Base-by-base conservation (phyloP, 2,888 invertebrate genomes). In the Drosophila lacicola region DNA sequence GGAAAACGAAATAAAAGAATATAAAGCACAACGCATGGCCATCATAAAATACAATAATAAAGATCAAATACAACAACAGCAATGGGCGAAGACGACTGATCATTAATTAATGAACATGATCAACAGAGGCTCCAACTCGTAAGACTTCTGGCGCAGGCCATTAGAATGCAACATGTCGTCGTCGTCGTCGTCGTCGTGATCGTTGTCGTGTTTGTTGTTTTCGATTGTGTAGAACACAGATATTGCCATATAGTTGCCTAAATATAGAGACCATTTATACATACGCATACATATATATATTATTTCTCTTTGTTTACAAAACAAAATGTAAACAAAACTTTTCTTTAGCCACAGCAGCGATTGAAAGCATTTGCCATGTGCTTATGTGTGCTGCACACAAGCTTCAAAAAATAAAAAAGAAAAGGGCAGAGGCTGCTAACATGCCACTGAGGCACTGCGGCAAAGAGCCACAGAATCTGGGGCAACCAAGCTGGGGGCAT, bases 41-140 rank as follows among this genome's bases (percentile, higher is more conserved):
- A 73, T 82, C 81, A 82, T 88, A 88, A 83, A 88, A 72, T 58
- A 77, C 88, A 74, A 88, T 78, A 85, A 88, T 74, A 83, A 83
- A 83, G 68, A 73, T 69, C 67, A 81, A 67, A 81, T 71, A 54
- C 71, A 78, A 79, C 65, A 70, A 70, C 49, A 55, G 47, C 58
- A 74, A 58, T 54, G 56, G 45, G 45, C 69, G 74, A 39, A 11
- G 61, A 42, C 75, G 72, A 78, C 84, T 80, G 88, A 87, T 85
- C 89, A 89, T 87, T 87, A 85, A 85, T 89, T 85, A 89, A 85
- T 89, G 89, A 74, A 87, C 85, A 87, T 87, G 89, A 89, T 85
- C 88, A 89, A 79, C 68, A 57, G 58, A 62, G 62, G 57, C 65
- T 60, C 53, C 58, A 63, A 54, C 62, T 54, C 62, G 49, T 41